phyloP scores from a whole-genome alignment of 2,888 invertebrate genomes.

The Megaustenia siamemsis region DNA sequence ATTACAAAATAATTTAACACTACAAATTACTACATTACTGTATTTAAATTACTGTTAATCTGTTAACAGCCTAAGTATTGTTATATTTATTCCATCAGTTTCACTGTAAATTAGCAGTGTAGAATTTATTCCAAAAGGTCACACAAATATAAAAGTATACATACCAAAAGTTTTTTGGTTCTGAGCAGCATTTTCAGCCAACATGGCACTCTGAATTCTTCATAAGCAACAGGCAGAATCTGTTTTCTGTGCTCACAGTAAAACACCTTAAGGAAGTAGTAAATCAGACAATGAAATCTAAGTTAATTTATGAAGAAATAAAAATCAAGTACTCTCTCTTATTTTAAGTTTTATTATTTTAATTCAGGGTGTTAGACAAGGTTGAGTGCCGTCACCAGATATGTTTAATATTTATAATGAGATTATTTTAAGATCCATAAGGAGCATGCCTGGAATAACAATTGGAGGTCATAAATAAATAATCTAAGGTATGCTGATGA shows the following conservation, averaged over 20 bases:
- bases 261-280: conserved; percentile 74
- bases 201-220: conserved; percentile 75
- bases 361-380: no score
- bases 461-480: no score
- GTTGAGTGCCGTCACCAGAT: no score
- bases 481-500: no score
- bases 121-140: background rate
- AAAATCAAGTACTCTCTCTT: conserved; percentile 74
- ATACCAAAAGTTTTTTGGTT: conserved; percentile 69
- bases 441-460: no score
- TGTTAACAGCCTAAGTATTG: no score
- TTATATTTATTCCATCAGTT: background rate
- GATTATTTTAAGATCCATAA: no score
- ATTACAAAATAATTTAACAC: no score
- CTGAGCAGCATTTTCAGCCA: conserved; percentile 79
- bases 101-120: background rate
- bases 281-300: background rate
- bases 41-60: no score
- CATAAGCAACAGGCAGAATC: conserved; percentile 76
- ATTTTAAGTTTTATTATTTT: no score
- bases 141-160: background rate
- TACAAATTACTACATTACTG: no score
- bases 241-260: conserved; percentile 81
- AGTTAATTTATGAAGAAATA: background rate
- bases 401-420: no score